These are phyloP conservation scores for Julus scandinavius DNA, from an alignment of 2,888 invertebrate genomes.

Conservation along the genomic window DNA sequence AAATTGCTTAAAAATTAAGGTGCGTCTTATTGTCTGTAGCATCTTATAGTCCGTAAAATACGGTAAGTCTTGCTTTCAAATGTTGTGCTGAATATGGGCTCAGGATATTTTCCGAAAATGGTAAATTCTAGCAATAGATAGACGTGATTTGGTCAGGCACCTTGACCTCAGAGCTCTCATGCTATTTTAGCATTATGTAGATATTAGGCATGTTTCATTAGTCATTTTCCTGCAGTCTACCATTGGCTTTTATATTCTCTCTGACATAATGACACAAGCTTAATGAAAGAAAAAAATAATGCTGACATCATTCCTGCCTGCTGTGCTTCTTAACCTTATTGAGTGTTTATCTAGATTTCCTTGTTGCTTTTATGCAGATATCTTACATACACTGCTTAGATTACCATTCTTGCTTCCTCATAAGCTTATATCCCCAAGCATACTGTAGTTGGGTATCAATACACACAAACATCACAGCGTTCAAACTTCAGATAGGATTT, in stretches of 20 bases:
- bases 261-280: neutral
- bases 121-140: neutral
- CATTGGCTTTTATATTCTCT: constrained; percentile 22
- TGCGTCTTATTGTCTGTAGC: no score
- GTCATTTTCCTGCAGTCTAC: constrained; percentile 29
- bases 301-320: constrained; percentile 45
- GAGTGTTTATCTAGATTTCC: constrained; percentile 31
- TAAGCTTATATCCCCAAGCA: neutral
- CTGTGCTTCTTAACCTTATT: constrained; percentile 45
- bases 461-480: constrained; percentile 1
- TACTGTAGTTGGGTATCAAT: neutral
- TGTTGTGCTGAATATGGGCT: neutral
- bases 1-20: no score
- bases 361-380: constrained; percentile 34
- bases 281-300: constrained; percentile 12
- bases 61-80: neutral
- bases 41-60: no score
- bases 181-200: neutral
- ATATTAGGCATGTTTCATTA: constrained; percentile 17
- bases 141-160: neutral
- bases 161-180: neutral
- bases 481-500: neutral
- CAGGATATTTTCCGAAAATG: neutral
- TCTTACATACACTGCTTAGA: constrained; percentile 39
- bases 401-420: neutral